Evolutionary conservation across 1,140 invertebrate species (phyloP), one percentile per base, ranked within the genome.

Genomic region (Penaeus indicus): DNA sequence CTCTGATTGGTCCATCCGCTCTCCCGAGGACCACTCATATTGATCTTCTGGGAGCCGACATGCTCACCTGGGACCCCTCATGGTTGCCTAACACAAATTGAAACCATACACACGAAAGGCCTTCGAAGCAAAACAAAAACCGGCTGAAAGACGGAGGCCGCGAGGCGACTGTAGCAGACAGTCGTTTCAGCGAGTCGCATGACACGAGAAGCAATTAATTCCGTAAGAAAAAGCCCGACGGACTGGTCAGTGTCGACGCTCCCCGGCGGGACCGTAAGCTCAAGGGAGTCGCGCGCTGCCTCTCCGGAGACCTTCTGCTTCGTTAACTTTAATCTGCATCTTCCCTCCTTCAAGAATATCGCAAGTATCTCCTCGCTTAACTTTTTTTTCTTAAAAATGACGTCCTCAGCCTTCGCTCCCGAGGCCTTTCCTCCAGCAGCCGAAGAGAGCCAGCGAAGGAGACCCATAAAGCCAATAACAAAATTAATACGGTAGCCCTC

Each of bases 21-120:
- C 89, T 88, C 85, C 85, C 75, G 85, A 90, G 89, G 85, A 86
- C 89, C 85, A 90, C 89, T 90, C 81, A 85, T 90, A 90, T 90
- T 90, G 89, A 90, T 90, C 89, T 90, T 90, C 85, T 72, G 89
- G 85, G 89, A 90, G 75, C 89, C 82, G 88, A 84, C 83, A 60
- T 79, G 82, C 67, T 89, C 88, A 84, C 83, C 88, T 84, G 88
- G 83, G 88, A 89, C 86, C 86, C 42, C 72, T 84, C 87, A 82
- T 82, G 85, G 85, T 75, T 87, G 78, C 85, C 85, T 87, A 86
- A 86, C 84, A 86, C 84, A 86, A 86, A 86, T 86, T 86, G 84
- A 86, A 86, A 86, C 84, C 79, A 86, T 79, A 79, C 75, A 86
- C 60, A 54, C 54, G 54, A 54, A 54, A 54, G 54, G 11, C 54